These are phyloP conservation scores for Danio jaintianensis DNA, from an alignment of 2,797 vertebrate species.

Conservation along the genomic window DNA sequence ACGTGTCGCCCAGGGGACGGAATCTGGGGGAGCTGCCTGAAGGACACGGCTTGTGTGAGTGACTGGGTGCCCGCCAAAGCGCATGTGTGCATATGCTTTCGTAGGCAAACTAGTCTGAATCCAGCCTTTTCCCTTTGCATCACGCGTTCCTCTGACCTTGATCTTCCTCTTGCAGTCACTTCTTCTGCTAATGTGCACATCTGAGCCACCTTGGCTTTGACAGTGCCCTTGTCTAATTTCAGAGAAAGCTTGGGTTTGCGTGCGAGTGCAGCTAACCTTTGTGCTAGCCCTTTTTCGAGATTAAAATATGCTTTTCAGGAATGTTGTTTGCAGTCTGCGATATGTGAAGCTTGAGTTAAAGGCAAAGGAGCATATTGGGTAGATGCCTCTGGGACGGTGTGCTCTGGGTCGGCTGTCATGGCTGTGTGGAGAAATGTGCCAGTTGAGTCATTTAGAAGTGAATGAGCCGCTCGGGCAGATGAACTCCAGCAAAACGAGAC, in stretches of 20 bases:
- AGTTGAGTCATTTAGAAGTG: slow-evolving; percentile 41
- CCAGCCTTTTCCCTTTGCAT: slow-evolving; percentile 48
- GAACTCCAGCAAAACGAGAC: slow-evolving; percentile 12
- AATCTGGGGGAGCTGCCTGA: slow-evolving; percentile 76
- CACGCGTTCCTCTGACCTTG: slow-evolving; percentile 51
- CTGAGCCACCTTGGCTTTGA: slow-evolving; percentile 26
- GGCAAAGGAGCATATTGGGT: not conserved
- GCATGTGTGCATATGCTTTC: slow-evolving; percentile 68
- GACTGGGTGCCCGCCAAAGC: slow-evolving; percentile 71
- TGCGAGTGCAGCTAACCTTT: slow-evolving; percentile 11
- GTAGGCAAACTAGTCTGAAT: slow-evolving; percentile 51
- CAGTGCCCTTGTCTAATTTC: slow-evolving; percentile 50
- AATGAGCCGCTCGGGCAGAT: slow-evolving; percentile 41
- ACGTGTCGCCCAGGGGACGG: slow-evolving; percentile 85
- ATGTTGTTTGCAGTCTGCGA: slow-evolving; percentile 20
- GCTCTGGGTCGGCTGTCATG: slow-evolving; percentile 29
- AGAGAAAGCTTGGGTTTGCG: slow-evolving; percentile 28
- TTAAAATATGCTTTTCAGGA: slow-evolving; percentile 32
- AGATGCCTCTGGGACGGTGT: slow-evolving; percentile 21
- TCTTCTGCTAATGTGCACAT: slow-evolving; percentile 32
- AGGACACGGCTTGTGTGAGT: slow-evolving; percentile 74
- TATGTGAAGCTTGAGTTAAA: slow-evolving; percentile 27
- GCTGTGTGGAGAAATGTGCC: slow-evolving; percentile 29
- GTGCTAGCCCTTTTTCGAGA: not conserved
- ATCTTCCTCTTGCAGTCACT: slow-evolving; percentile 37